Base-by-base conservation (phyloP, 2,797 vertebrate species). In the Poecile montanus region DNA sequence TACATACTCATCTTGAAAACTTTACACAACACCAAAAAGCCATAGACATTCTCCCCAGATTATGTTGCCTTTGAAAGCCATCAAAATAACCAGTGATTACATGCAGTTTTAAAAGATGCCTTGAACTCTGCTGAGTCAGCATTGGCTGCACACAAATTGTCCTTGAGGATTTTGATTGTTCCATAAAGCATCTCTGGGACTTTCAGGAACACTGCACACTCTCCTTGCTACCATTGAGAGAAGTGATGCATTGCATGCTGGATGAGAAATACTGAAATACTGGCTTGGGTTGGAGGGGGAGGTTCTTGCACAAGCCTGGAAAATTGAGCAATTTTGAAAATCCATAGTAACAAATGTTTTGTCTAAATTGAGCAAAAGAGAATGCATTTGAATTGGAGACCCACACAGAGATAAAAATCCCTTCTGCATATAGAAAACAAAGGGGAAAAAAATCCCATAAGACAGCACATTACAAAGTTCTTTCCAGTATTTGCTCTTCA, bases 291-390 rank as follows among this genome's bases (percentile, higher is more conserved):
- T 61, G 58, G 76, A 70, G 40, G 11, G 19, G 22, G 25, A 81
- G 10, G 80, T 51, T 51, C 75, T 89, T 54, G 25, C 23, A 50
- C 16, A 56, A 73, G 42, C 29, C 38, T 73, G 45, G 60, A 90
- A 91, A 96, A 91, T 23, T 60, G 91, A 81, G 74, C 63, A 79
- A 85, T 94, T 85, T 76, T 84, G 23, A 89, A 94, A 94, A 94
- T 88, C 65, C 76, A 62, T 57, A 85, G 44, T 83, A 92, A 84
- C 53, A 87, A 93, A 94, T 1, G 0, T 65, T 68, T 87, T 83
- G 47, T 38, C 50, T 84, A 60, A 95, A 94, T 18, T 32, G 79
- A 89, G 70, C 48, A 74, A 47, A 20, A 86, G 19, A 65, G 45
- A 86, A 89, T 45, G 40, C 23, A 70, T 66, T 68, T 91, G 82